Evolutionary conservation across 2,113 vertebrate species (phyloP).

Genomic region (Tricholaema leucomelas): DNA sequence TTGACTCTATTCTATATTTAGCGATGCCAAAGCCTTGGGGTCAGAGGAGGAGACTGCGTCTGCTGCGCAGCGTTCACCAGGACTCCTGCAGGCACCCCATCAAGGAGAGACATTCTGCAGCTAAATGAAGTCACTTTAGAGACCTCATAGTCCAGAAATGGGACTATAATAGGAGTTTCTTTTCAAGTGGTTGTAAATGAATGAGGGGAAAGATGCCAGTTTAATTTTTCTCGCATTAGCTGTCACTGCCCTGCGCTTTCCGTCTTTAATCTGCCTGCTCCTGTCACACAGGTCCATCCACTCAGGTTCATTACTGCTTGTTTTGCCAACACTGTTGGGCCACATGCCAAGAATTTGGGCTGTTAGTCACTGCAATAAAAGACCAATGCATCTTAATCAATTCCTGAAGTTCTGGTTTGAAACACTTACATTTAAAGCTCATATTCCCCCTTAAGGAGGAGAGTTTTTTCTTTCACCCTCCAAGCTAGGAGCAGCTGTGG

Average conservation of each 20-base stretch:
- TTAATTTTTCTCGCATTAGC: not conserved
- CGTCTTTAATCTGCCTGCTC: not conserved
- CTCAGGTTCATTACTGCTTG: not conserved
- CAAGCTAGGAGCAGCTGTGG: no score
- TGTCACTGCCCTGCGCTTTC: not conserved
- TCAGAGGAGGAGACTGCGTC: not conserved
- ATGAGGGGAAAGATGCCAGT: not conserved
- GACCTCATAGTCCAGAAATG: not conserved
- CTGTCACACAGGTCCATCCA: not conserved
- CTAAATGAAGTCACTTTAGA: not conserved
- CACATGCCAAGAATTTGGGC: not conserved
- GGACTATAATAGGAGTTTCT: not conserved
- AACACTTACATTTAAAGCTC: not conserved
- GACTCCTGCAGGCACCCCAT: not conserved
- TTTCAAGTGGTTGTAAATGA: not conserved
- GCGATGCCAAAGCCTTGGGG: not conserved
- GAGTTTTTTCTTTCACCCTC: not conserved
- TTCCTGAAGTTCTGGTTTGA: not conserved
- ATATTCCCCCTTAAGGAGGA: not conserved
- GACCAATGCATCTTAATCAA: not conserved
- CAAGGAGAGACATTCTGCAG: rapidly evolving
- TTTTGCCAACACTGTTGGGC: constrained; percentile 1
- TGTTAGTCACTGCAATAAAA: not conserved
- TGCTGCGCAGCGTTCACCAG: not conserved
- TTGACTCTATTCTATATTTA: no score